Conservation (phyloP, 2,797 vertebrate genomes). For the Holocentrus rufus region DNA sequence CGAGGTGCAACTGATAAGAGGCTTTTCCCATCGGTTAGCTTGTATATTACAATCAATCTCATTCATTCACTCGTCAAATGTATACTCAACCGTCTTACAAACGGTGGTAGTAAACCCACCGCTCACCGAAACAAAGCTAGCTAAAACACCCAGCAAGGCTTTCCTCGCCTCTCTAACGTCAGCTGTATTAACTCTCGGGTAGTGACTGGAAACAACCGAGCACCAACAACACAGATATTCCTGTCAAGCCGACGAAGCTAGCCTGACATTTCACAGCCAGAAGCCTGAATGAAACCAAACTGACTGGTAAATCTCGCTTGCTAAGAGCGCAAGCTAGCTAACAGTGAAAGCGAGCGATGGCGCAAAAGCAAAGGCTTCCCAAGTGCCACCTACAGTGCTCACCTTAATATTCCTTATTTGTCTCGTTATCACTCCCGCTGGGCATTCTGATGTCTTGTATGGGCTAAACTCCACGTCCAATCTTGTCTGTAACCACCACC, state of each 20-base stretch:
- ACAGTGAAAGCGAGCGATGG: slow-evolving; percentile 18
- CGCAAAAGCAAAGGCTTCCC: neutral
- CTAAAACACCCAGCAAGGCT: too few relatives aligned
- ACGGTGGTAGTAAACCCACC: neutral
- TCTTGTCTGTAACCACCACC: neutral
- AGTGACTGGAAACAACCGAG: slow-evolving; percentile 49
- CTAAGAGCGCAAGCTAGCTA: slow-evolving; percentile 56
- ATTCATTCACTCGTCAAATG: slow-evolving; percentile 9
- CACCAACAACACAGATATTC: neutral
- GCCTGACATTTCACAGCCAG: slow-evolving; percentile 15
- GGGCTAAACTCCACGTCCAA: slow-evolving; percentile 12
- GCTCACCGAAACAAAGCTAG: neutral
- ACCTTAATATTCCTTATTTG: slow-evolving; percentile 46
- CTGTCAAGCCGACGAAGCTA: neutral
- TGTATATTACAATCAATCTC: slow-evolving; percentile 5
- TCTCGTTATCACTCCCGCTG: neutral
- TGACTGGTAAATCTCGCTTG: slow-evolving; percentile 46
- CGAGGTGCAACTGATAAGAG: slow-evolving; percentile 24
- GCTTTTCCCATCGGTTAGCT: neutral
- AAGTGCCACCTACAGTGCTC: slow-evolving; percentile 25
- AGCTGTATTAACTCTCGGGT: slow-evolving; percentile 36
- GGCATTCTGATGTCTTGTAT: slow-evolving; percentile 30
- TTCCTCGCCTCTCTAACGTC: neutral
- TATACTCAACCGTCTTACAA: neutral
- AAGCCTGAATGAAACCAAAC: neutral